A percentile compares a stretch with the other conserved stretches of the same genome.
phyloP scores from a whole-genome alignment of 2,888 invertebrate species.

The Pteria penguin region DNA sequence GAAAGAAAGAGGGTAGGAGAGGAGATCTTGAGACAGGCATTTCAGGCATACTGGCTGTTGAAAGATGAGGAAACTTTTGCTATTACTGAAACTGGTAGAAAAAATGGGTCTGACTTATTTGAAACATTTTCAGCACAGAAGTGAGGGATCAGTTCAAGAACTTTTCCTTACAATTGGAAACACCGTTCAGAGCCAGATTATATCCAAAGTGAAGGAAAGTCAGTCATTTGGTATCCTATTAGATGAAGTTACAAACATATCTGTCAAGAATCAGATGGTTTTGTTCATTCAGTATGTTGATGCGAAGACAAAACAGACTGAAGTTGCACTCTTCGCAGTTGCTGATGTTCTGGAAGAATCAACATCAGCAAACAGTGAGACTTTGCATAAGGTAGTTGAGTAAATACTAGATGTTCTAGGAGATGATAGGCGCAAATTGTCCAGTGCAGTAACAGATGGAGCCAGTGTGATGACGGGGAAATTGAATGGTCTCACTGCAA shows the following conservation, averaged over 20 bases:
- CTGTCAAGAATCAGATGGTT: constrained; percentile 23
- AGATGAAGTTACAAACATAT: constrained; percentile 22
- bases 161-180: constrained; percentile 21
- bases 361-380: constrained; percentile 11
- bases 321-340: constrained; percentile 1
- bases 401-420: neutral
- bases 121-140: constrained; percentile 11
- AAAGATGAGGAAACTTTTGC: constrained; percentile 7
- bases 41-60: constrained; percentile 24
- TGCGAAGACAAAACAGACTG: neutral
- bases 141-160: constrained; percentile 9
- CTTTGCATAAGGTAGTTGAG: constrained; percentile 12
- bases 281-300: constrained; percentile 11
- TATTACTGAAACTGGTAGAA: constrained; percentile 3
- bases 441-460: constrained; percentile 21
- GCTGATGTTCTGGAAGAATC: constrained; percentile 5
- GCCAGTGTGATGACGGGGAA: constrained; percentile 15
- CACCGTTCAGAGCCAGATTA: constrained; percentile 1
- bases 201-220: neutral
- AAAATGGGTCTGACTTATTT: neutral
- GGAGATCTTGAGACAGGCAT: neutral
- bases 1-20: constrained; percentile 5
- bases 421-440: neutral
- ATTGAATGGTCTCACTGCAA: constrained; percentile 32
- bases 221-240: constrained; percentile 13